These are phyloP conservation scores for Sarotherodon lohbergeri DNA, from an alignment of 2,113 vertebrate genomes.

Conservation along the genomic window DNA sequence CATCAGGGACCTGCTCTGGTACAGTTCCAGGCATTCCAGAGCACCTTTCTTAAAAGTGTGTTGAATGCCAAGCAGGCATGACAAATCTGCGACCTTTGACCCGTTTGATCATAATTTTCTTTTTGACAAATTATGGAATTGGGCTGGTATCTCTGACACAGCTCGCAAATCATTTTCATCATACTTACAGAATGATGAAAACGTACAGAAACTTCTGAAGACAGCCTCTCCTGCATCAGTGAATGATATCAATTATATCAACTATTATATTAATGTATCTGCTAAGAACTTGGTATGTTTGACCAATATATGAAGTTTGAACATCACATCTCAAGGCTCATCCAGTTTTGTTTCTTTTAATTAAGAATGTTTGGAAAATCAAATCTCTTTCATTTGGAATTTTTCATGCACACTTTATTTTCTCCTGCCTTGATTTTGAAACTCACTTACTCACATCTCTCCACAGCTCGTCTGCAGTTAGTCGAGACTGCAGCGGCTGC, in stretches of 20 bases:
- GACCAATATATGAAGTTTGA: not conserved
- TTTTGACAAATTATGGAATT: fast-evolving
- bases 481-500: fast-evolving
- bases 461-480: not conserved
- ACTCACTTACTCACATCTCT: not conserved
- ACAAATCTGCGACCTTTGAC: not conserved
- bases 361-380: not conserved
- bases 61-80: not conserved
- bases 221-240: not conserved
- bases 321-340: not conserved
- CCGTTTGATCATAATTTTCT: not conserved
- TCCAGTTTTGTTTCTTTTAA: not conserved
- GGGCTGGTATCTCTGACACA: not conserved
- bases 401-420: not conserved
- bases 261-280: fast-evolving
- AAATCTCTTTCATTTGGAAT: not conserved
- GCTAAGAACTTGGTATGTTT: not conserved
- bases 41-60: not conserved
- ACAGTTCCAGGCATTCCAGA: not conserved
- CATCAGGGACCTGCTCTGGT: not conserved
- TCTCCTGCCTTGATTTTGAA: not conserved
- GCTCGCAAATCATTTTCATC: not conserved
- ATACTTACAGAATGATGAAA: not conserved
- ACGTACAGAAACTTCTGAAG: not conserved
- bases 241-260: not conserved